Percentiles rank a stretch among this genome's conserved stretches.
Conservation (phyloP, 2,797 vertebrate genomes). For the Macropus fuliginosus region DNA sequence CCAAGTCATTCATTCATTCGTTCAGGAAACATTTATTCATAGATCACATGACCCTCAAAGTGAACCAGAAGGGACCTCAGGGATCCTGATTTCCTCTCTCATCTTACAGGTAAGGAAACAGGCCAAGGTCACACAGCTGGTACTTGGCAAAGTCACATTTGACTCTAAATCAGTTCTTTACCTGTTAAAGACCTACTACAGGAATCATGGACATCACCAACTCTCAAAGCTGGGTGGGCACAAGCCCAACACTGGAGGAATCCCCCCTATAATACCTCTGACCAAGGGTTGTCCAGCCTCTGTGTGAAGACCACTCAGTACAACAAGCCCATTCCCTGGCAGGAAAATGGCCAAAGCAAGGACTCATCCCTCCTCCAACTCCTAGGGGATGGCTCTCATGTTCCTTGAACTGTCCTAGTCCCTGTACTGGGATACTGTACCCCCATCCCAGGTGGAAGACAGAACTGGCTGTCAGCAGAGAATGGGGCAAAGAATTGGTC, state of each 20-base stretch:
- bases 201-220: not conserved
- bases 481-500: not conserved
- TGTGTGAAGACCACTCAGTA: not conserved
- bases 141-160: not conserved
- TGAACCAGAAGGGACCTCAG: not conserved
- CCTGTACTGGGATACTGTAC: not conserved
- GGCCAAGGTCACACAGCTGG: too few species aligned
- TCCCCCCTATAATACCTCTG: not conserved
- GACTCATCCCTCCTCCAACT: not conserved
- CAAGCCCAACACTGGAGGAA: not conserved
- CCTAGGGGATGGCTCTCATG: not conserved
- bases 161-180: not conserved
- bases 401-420: not conserved
- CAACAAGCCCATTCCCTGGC: not conserved
- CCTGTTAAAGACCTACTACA: not conserved
- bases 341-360: not conserved
- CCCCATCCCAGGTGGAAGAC: not conserved
- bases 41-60: not conserved
- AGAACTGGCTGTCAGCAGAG: not conserved
- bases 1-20: not conserved
- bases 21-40: not conserved
- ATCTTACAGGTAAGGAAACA: not conserved
- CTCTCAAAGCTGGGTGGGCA: too few species aligned
- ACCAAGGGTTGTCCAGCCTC: not conserved
- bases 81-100: not conserved